Evolutionary conservation across 2,888 invertebrate species (phyloP), one percentile per base, ranked within the genome.

Genomic region (Augochlorella aurata): DNA sequence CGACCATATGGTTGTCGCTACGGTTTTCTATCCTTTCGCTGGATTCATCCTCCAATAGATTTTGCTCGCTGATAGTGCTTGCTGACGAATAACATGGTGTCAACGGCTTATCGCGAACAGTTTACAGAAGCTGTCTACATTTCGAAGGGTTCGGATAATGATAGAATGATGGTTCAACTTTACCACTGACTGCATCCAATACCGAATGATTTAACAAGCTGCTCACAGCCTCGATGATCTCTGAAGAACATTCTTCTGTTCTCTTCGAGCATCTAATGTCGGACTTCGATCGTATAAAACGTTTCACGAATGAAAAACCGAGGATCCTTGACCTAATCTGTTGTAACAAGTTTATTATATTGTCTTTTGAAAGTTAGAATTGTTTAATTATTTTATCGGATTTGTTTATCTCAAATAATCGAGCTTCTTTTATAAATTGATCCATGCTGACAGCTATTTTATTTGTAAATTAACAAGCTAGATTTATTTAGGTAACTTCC

Each of bases 261-360:
- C 75, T 67, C 24, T 29, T 77, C n/a, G 78, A 76, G 44, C 52
- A 54, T 29, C 47, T 9, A 10, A 65, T 77, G 10, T 78, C 79
- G 45, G 71, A 85, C 75, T 79, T 89, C 49, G 80, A 83, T 86
- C 86, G 89, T 81, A 90, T 86, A 70, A 91, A 84, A 67, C 89
- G 89, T 77, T 82, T 89, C 79, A 92, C 87, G 71, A 85, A 81
- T 29, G 87, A 89, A 74, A 91, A 80, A 69, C 85, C 90, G 10
- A 89, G 87, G 58, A 91, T 63, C 81, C 88, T 90, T 67, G 85
- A 87, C 82, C 83, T 87, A 71, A 91, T 91, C 91, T 90, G 87
- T 38, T 38, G 5, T 38, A 38, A 38, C 38, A 4, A 38, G 38
- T 38, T 2, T 38, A 38, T 38, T 38, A 38, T 38, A 38, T 3